Evolutionary conservation across 2,113 vertebrate genomes (phyloP).

Genomic region (Orthonyx spaldingii): DNA sequence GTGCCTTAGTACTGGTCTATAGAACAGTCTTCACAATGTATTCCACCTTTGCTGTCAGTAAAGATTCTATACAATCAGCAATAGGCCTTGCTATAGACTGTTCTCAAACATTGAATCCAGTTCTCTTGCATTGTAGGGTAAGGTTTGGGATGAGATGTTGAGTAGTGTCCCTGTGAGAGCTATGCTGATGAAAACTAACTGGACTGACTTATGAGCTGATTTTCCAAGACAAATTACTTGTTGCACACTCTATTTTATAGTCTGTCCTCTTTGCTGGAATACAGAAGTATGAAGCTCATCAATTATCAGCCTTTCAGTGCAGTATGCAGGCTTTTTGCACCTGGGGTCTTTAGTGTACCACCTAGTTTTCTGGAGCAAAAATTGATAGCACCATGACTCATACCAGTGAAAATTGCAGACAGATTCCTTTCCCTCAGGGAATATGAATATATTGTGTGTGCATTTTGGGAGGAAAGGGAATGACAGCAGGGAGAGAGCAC

Average conservation of each 20-base stretch:
- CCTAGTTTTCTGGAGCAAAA: neutral
- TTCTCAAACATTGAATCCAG: neutral
- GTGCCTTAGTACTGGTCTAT: neutral
- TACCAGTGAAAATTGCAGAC: neutral
- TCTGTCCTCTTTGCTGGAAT: neutral
- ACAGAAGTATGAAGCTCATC: neutral
- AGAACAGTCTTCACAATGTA: neutral
- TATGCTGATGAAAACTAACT: neutral
- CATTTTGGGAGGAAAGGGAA: neutral
- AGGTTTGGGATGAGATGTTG: neutral
- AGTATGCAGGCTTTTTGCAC: neutral
- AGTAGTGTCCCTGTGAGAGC: neutral
- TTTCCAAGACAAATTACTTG: neutral
- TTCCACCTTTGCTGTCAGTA: neutral
- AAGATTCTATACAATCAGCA: neutral
- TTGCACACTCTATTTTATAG: rapidly evolving
- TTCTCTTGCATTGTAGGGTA: neutral
- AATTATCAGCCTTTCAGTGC: neutral
- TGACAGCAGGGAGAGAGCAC: neutral
- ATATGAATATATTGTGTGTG: neutral
- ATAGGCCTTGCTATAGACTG: neutral
- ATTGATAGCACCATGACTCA: neutral
- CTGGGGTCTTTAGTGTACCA: neutral
- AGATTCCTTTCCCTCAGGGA: neutral
- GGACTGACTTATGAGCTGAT: neutral